These are phyloP conservation scores for Lepidurus couesii DNA, from an alignment of 1,140 invertebrate species.

Conservation along the genomic window DNA sequence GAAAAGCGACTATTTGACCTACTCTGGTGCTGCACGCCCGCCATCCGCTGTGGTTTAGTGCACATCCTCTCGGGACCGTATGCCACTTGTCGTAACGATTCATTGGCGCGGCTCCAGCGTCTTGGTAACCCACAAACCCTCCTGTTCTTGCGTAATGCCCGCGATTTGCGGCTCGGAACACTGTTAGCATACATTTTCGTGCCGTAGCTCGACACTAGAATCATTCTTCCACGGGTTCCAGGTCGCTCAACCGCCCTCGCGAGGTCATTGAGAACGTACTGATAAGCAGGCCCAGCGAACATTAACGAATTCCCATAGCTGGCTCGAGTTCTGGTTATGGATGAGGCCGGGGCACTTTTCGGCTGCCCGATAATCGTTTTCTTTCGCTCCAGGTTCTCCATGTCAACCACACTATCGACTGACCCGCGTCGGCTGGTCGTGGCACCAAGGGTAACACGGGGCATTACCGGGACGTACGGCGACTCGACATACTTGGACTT, in stretches of 20 bases:
- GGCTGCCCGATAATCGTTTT: too few relatives aligned
- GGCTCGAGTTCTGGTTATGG: background rate
- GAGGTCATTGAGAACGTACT: background rate
- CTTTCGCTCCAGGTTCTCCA: background rate
- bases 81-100: background rate
- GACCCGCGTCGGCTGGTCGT: background rate
- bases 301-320: background rate
- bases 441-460: background rate
- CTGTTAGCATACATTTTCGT: background rate
- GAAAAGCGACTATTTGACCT: constrained; percentile 8
- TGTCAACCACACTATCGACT: background rate
- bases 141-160: background rate
- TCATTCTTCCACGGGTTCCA: background rate
- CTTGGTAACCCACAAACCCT: background rate
- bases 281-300: background rate
- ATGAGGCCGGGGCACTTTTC: background rate
- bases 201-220: background rate
- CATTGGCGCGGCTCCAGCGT: background rate
- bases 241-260: background rate
- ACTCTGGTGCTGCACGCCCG: background rate
- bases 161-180: background rate
- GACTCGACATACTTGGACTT: background rate
- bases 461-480: background rate
- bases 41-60: background rate
- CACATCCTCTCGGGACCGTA: background rate